Evolutionary conservation across 2,797 vertebrate species (phyloP).

Genomic region (Alfaro cultratus): DNA sequence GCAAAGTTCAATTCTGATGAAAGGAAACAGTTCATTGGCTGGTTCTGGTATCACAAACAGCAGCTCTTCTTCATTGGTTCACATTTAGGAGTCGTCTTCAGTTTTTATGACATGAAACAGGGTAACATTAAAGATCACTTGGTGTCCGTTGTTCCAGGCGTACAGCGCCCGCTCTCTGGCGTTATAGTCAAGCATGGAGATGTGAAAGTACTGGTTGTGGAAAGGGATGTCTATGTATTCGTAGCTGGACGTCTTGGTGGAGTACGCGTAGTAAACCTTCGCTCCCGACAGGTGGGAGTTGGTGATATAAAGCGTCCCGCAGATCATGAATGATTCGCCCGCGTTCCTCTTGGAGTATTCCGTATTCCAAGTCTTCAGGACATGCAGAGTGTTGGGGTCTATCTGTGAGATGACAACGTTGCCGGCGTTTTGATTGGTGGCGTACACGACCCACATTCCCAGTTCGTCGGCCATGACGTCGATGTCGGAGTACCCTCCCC

Average conservation of each 20-base stretch:
- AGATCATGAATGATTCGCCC: constrained; percentile 98
- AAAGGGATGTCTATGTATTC: constrained; percentile 98
- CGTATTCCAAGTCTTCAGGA: constrained; percentile 94
- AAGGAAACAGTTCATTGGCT: constrained; percentile 28
- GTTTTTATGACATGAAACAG: constrained; percentile 98
- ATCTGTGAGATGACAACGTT: constrained; percentile 96
- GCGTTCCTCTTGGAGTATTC: constrained; percentile 97
- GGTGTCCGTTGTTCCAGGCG: constrained; percentile 98
- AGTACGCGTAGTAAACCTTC: constrained; percentile 97
- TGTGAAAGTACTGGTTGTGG: constrained; percentile 98
- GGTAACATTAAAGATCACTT: constrained; percentile 97
- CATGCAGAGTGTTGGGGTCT: constrained; percentile 91
- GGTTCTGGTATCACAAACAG: constrained; percentile 64
- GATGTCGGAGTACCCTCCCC: constrained; percentile 97
- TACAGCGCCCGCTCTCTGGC: constrained; percentile 94
- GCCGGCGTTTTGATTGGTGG: constrained; percentile 97
- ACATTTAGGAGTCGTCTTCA: constrained; percentile 89
- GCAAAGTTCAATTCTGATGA: constrained; percentile 32
- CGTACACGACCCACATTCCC: constrained; percentile 95
- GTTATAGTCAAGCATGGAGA: constrained; percentile 99
- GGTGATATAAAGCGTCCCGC: constrained; percentile 95
- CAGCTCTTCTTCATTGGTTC: neutral
- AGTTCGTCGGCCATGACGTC: constrained; percentile 98
- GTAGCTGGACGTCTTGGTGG: constrained; percentile 94
- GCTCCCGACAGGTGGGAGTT: constrained; percentile 97